phyloP scores from a whole-genome alignment of 2,113 vertebrate species.

The Tachuris rubrigastra region DNA sequence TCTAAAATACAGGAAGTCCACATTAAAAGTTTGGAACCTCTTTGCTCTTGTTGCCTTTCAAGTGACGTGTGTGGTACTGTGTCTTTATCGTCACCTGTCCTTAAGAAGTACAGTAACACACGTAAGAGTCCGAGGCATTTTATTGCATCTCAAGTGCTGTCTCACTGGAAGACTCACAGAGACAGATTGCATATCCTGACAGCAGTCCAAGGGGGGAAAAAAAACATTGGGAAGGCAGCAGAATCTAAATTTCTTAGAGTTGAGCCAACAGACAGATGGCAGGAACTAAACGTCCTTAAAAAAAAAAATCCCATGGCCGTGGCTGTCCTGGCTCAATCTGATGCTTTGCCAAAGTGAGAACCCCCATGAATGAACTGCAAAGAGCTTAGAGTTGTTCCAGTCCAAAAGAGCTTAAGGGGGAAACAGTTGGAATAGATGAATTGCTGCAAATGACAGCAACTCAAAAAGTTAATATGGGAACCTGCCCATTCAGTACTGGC shows the following conservation, averaged over 20 bases:
- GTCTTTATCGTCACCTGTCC: not conserved
- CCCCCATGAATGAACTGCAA: conserved; percentile 23
- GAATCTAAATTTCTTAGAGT: conserved; percentile 42
- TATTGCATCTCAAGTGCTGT: not conserved
- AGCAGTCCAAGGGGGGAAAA: conserved; percentile 42
- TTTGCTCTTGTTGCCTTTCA: not conserved
- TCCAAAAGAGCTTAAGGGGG: not conserved
- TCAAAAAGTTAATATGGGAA: not conserved
- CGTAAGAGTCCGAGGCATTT: not conserved
- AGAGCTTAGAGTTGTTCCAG: not conserved
- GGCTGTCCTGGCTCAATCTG: conserved; percentile 12
- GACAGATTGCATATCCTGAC: conserved; percentile 64
- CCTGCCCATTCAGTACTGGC: not conserved
- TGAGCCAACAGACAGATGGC: conserved; percentile 68
- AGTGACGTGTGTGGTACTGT: rapidly evolving
- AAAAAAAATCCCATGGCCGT: not conserved
- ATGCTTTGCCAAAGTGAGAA: not conserved
- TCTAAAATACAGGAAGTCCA: not conserved
- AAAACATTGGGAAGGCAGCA: conserved; percentile 51
- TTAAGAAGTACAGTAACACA: not conserved
- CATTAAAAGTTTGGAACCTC: not conserved
- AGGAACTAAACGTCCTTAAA: conserved; percentile 54
- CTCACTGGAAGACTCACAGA: conserved; percentile 21
- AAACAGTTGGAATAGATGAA: not conserved
- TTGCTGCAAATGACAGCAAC: not conserved